These are phyloP conservation scores for Nyleta sp. DNA, from an alignment of 2,888 invertebrate genomes.

Conservation along the genomic window DNA sequence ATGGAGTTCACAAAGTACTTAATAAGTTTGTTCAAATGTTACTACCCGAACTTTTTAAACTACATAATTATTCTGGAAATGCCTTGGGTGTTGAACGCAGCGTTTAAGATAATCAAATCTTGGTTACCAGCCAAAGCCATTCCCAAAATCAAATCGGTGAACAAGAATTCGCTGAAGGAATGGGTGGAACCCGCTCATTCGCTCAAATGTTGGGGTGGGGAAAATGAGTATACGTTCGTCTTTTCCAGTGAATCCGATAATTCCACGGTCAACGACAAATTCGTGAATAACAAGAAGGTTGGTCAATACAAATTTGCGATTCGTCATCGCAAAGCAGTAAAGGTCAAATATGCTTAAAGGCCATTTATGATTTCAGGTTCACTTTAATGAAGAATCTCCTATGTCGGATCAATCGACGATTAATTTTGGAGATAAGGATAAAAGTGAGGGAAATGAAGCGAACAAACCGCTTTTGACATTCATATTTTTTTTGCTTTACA, in stretches of 20 bases:
- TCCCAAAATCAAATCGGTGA: constrained; percentile 93
- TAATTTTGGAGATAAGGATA: constrained; percentile 73
- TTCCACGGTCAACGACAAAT: constrained; percentile 75
- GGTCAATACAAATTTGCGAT: constrained; percentile 36
- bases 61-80: constrained; percentile 96
- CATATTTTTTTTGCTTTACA: no score
- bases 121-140: constrained; percentile 94
- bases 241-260: constrained; percentile 86
- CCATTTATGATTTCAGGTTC: constrained; percentile 83
- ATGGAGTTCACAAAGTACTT: constrained; percentile 95
- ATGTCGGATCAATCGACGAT: constrained; percentile 82
- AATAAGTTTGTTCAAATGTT: constrained; percentile 92
- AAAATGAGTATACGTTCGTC: constrained; percentile 88
- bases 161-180: constrained; percentile 89
- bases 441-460: constrained; percentile 48
- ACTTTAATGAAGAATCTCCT: constrained; percentile 86
- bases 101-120: constrained; percentile 94
- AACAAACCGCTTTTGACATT: no score
- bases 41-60: constrained; percentile 94
- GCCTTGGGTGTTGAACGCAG: constrained; percentile 96
- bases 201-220: constrained; percentile 92
- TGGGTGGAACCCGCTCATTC: constrained; percentile 90
- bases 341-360: no score
- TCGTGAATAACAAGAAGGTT: constrained; percentile 84
- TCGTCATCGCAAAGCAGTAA: no score